Conservation (phyloP, 2,888 invertebrate genomes). For the Hipparchia semele region DNA sequence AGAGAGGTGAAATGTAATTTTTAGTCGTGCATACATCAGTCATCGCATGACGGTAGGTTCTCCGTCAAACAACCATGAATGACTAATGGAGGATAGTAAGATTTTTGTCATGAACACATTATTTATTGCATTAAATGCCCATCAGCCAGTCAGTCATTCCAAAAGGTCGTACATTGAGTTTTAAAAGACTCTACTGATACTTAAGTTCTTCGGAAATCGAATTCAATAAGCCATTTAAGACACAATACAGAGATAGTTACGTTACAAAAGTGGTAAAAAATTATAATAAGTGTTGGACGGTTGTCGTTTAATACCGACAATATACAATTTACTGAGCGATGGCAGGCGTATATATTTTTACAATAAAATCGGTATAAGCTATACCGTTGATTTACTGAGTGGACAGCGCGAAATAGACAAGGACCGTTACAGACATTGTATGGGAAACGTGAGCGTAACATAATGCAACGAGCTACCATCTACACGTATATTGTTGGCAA, state of each 20-base stretch:
- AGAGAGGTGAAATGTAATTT: no score
- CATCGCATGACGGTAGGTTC: no score
- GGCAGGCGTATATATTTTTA: constrained; percentile 53
- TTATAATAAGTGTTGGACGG: constrained; percentile 52
- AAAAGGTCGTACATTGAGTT: constrained; percentile 39
- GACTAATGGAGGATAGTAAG: no score
- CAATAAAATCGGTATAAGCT: constrained; percentile 64
- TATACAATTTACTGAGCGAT: constrained; percentile 46
- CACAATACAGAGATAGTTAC: constrained; percentile 51
- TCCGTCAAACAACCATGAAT: no score
- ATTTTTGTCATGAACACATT: background rate
- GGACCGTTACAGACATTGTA: constrained; percentile 71
- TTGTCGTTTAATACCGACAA: constrained; percentile 58
- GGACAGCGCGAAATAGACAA: constrained; percentile 53
- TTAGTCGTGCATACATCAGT: no score
- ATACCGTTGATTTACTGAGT: constrained; percentile 65
- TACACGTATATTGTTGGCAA: constrained; percentile 57
- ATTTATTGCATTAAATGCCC: no score
- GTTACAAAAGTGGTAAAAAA: constrained; percentile 50
- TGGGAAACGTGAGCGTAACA: constrained; percentile 65
- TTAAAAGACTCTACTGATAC: constrained; percentile 18
- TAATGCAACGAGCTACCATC: constrained; percentile 54
- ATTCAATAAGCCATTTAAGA: constrained; percentile 45
- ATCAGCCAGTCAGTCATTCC: background rate
- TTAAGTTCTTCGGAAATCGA: constrained; percentile 21